Base-by-base conservation (phyloP, 1,140 invertebrate species). In the Condylostylus longicornis region DNA sequence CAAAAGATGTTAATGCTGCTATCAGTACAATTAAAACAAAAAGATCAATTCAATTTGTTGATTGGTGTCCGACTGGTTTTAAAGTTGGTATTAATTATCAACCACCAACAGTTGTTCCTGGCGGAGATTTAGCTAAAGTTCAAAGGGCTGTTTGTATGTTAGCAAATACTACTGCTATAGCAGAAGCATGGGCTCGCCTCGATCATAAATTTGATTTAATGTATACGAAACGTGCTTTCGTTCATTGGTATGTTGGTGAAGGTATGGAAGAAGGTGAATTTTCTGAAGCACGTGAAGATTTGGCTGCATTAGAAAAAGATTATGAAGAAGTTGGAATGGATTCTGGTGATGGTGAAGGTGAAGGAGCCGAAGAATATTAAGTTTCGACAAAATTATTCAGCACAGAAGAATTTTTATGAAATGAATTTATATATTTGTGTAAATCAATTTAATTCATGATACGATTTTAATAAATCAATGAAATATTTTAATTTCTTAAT, bases 1-100 rank as follows among this genome's bases (percentile, higher is more conserved):
- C 57, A 7, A 61, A 60, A 40, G 58, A 62, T 37, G 78, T 82
- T 3, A 82, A 82, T 46, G 70, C 73, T 8, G 79, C 74, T 32
- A 83, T 84, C 51, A 77, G 77, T 2, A 69, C 73, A 14, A 81
- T 84, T 61, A 84, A 85, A 59, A 77, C 75, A 2, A 77, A 80
- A 50, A 63, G 56, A 45, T 66, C 54, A 40, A 68, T 74, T 25
- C 62, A 67, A 37, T 75, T 75, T 44, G 74, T 76, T n/a, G 71
- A 77, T 30, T 76, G 71, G 70, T 71, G 68, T 51, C 72, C 72
- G 1, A 72, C 71, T 27, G 72, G 72, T 0, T 75, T 76, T 47
- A 76, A 75, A 61, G 76, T 42, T 12, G 66, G 66, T 22, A 69
- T 75, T 40, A 75, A 75, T 51, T 74, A 71, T 49, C 70, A 75